Evolutionary conservation across 2,113 vertebrate species (phyloP), one percentile per base, ranked within the genome.

Genomic region (Heterochromis multidens): DNA sequence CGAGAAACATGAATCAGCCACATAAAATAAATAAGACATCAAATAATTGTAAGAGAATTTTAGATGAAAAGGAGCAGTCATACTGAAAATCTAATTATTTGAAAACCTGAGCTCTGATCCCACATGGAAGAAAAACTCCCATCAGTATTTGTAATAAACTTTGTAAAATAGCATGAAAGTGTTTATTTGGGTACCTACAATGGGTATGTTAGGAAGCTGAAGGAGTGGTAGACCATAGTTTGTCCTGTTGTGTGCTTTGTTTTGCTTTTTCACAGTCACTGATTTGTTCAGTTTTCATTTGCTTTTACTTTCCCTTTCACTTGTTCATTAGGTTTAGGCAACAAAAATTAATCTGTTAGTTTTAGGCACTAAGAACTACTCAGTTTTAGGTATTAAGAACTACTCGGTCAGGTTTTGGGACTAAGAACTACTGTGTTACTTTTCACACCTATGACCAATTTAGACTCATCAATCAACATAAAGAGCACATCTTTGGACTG

Each of bases 131-230:
- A 43, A 27, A 46, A 58, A 40, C 37, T 40, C 23, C 9, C 33
- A 78, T 43, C 35, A 59, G 40, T 37, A 40, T 40, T 40, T 37
- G 17, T 40, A 37, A 40, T 2, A 59, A 43, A 6, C 43, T 31
- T 56, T 31, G 43, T 7, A 31, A 31, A 74, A 52, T 3, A n/a
- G 0, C 12, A 31, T 31, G 1, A 31, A 74, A 74, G 21, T 21
- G 6, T 52, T 31, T 49, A 21, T 72, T 27, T 70, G 0, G 46
- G 43, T 1, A 2, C 3, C 65, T 29, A 5, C 40, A 19, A 0
- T 1, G 0, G n/a, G 4, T n/a, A 19, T 23, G 2, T 49, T 29
- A 72, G 25, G 19, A 72, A 29, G 37, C 27, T 31, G 67, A 25
- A 25, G 49, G 25, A 25, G 16, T 29, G 25, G 13, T 4, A 31